Evolutionary conservation across 2,888 invertebrate species (phyloP), one percentile per base, ranked within the genome.

Genomic region (Macrophya alboannulata): DNA sequence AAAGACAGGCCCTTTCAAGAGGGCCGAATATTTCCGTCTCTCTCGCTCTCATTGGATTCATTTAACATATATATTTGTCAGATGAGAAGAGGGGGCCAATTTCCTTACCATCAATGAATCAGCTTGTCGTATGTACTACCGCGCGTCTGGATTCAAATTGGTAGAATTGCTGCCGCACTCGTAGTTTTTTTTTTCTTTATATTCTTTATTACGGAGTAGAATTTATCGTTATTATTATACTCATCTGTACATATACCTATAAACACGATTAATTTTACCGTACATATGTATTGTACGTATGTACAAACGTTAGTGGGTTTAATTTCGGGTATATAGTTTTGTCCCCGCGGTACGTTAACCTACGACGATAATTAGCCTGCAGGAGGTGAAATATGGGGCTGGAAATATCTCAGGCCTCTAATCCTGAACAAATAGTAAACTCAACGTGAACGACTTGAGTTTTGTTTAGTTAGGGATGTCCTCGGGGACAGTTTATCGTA

Each of bases 371-470:
- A 77, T 77, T 77, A 55, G 51, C 31, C n/a, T n/a, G n/a, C 17
- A n/a, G 37, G 40, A 77, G 55, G 77, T 77, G 77, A 77, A 31
- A 55, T 77, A 77, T 77, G 77, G 77, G 25, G 51, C 77, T 55
- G 17, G 8, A 77, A 77, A 77, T 77, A 77, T 55, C 48, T 37
- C 21, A 9, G 72, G 21, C 2, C 51, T 15, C 17, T 51, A 77
- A 77, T 77, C 77, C 77, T 77, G 77, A 77, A 77, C 77, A 51
- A 51, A 77, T 55, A 55, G 48, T 77, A 55, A 51, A 51, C 77
- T 77, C 77, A 31, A 77, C 37, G 55, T 25, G 10, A 17, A 55
- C 48, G 51, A 77, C 55, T 31, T 6, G 17, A 8, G 37, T n/a
- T 51, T 77, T 77, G 25, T 77, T 77, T 77, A 51, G 77, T 77